Evolutionary conservation across 2,888 invertebrate genomes (phyloP).

Genomic region (Epistrophe grossulariae): DNA sequence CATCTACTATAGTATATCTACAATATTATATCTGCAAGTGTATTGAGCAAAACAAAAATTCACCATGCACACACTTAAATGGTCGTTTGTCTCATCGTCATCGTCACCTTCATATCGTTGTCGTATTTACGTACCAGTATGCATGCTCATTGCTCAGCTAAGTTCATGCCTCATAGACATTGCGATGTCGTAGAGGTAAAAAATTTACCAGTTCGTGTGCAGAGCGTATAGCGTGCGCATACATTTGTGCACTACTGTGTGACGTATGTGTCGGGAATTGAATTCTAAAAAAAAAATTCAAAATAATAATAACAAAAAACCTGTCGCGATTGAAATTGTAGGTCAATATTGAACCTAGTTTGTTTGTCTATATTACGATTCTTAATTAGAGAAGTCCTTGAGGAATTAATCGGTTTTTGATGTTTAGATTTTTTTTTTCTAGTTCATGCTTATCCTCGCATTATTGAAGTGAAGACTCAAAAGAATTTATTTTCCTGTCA

Average conservation of each 20-base stretch:
- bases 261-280: slow-evolving; percentile 30
- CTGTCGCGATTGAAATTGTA: slow-evolving; percentile 50
- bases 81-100: slow-evolving; percentile 23
- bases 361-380: not conserved
- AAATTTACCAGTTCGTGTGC: slow-evolving; percentile 50
- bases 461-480: not conserved
- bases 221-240: slow-evolving; percentile 50
- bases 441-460: not conserved
- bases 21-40: slow-evolving; percentile 40
- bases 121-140: not conserved
- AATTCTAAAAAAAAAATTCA: not conserved
- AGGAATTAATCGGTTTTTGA: not conserved
- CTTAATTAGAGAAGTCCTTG: slow-evolving; percentile 15
- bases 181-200: slow-evolving; percentile 30
- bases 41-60: slow-evolving; percentile 59
- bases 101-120: slow-evolving; percentile 23
- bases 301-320: slow-evolving; percentile 12
- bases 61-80: slow-evolving; percentile 29
- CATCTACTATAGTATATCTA: not conserved
- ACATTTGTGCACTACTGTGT: slow-evolving; percentile 72
- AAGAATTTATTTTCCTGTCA: too few relatives aligned
- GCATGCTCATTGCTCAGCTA: not conserved
- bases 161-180: slow-evolving; percentile 29
- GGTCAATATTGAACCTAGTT: slow-evolving; percentile 46
- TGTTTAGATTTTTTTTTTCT: not conserved